Percentiles rank a stretch among this genome's conserved stretches.
Conservation (phyloP, 53 echinoderm and acorn worm genomes). For the Paracentrotus lividus region DNA sequence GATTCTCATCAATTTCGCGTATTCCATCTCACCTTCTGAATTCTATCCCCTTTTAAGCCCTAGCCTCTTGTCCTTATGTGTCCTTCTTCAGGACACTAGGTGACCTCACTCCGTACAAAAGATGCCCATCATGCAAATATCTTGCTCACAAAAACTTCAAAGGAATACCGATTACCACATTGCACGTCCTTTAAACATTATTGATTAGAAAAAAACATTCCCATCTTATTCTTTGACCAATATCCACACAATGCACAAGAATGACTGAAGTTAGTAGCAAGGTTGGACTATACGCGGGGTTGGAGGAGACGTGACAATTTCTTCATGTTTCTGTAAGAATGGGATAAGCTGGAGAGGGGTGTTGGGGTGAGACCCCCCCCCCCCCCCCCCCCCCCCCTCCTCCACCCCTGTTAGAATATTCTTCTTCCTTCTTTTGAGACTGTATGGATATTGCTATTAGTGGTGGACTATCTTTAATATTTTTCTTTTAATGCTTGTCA, state of each 20-base stretch:
- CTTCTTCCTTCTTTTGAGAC: no score
- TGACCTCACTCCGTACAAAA: slow-evolving; percentile 4
- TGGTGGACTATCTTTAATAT: no score
- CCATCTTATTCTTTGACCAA: slow-evolving; percentile 8
- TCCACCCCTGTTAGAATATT: no score
- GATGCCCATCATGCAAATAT: neutral
- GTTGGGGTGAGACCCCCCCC: no score
- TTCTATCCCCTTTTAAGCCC: neutral
- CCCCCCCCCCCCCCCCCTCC: no score
- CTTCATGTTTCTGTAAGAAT: neutral
- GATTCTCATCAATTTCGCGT: slow-evolving; percentile 3
- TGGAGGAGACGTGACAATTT: slow-evolving; percentile 24
- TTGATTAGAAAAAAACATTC: slow-evolving; percentile 39
- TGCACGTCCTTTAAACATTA: neutral
- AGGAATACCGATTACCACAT: slow-evolving; percentile 39
- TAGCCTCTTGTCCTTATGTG: slow-evolving; percentile 45
- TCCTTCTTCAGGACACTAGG: neutral
- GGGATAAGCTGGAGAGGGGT: no score
- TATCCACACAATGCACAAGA: neutral
- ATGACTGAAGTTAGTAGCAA: neutral
- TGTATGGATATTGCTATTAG: no score
- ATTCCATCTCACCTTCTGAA: neutral
- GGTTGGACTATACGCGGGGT: neutral
- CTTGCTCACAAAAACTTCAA: neutral
- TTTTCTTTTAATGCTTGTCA: no score